phyloP scores from a whole-genome alignment of 2,797 vertebrate species.

The Argya squamiceps region DNA sequence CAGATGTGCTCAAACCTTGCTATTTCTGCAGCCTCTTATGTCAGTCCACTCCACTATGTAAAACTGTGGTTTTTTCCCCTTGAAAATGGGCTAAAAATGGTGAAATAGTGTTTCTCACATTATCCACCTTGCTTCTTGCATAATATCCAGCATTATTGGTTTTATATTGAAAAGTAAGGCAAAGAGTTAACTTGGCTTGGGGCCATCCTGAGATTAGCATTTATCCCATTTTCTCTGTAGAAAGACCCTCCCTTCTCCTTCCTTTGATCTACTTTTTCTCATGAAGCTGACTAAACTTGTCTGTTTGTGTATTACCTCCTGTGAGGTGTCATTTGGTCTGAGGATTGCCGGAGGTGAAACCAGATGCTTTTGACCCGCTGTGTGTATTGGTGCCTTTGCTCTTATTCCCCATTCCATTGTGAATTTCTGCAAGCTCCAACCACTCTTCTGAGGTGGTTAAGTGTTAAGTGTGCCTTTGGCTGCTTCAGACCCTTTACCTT shows the following conservation, averaged over 20 bases:
- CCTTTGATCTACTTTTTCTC: slow-evolving; percentile 10
- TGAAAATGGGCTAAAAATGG: neutral
- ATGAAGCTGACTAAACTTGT: neutral
- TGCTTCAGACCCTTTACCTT: neutral
- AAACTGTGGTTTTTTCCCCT: neutral
- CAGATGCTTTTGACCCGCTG: neutral
- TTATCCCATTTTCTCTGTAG: neutral
- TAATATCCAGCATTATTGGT: neutral
- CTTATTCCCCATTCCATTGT: neutral
- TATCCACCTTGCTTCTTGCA: neutral
- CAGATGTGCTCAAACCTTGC: neutral
- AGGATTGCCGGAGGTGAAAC: neutral
- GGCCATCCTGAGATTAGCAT: neutral
- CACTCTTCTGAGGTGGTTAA: neutral
- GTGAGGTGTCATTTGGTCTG: neutral
- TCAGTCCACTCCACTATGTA: neutral
- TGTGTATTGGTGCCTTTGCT: neutral
- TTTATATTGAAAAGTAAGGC: neutral
- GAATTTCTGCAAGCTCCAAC: neutral
- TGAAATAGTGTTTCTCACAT: neutral
- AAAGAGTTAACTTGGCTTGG: neutral
- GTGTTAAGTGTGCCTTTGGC: neutral
- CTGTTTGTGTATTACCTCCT: neutral
- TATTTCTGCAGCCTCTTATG: neutral
- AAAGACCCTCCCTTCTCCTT: neutral